Percentiles rank a stretch among this genome's conserved stretches.
These are phyloP conservation scores for Rhopalosiphum nymphaeae DNA, from an alignment of 2,888 invertebrate species.

Conservation along the genomic window DNA sequence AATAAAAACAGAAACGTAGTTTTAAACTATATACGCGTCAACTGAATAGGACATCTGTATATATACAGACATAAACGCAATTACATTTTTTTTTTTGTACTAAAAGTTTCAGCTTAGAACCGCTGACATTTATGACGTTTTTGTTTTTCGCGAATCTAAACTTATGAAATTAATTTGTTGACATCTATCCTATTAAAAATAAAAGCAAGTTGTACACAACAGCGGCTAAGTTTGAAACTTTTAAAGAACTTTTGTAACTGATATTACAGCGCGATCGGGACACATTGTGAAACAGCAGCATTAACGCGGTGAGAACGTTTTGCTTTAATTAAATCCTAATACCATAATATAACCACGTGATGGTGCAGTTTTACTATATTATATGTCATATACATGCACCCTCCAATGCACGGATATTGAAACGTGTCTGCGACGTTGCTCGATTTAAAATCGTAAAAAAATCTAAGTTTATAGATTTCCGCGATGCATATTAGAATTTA, in stretches of 20 bases:
- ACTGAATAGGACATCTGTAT: background rate
- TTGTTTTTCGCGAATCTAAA: slow-evolving; percentile 14
- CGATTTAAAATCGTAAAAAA: no score
- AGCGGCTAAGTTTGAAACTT: slow-evolving; percentile 32
- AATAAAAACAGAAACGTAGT: background rate
- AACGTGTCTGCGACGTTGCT: no score
- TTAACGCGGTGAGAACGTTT: slow-evolving; percentile 30
- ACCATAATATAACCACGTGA: background rate
- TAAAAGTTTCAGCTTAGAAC: slow-evolving; percentile 5
- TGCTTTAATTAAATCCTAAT: slow-evolving; percentile 25
- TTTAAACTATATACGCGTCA: background rate
- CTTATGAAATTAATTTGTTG: slow-evolving; percentile 35
- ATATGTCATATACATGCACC: background rate
- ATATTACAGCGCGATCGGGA: background rate
- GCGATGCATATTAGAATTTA: no score
- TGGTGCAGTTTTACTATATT: background rate
- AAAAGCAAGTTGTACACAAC: slow-evolving; percentile 28
- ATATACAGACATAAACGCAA: background rate
- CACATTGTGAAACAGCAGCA: slow-evolving; percentile 2
- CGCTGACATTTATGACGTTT: slow-evolving; percentile 22
- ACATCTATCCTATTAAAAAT: slow-evolving; percentile 48
- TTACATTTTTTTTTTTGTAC: background rate
- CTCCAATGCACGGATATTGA: background rate
- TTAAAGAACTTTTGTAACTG: slow-evolving; percentile 20
- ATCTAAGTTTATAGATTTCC: no score